A percentile compares a stretch with the other conserved stretches of the same genome.
phyloP scores from a whole-genome alignment of 2,888 invertebrate genomes.

The Mongoloraphidia duomilia region DNA sequence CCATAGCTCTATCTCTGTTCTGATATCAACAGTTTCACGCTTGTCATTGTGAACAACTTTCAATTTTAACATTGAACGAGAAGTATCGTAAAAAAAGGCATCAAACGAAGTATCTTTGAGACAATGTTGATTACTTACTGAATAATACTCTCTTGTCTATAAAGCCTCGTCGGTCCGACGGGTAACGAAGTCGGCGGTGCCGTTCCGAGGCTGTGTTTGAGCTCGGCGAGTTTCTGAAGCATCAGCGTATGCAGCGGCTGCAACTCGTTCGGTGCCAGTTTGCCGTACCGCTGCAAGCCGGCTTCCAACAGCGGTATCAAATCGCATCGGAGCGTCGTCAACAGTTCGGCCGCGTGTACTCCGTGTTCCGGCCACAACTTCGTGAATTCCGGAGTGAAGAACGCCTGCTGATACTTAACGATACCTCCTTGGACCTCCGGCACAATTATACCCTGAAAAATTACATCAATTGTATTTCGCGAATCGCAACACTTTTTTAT shows the following conservation, averaged over 20 bases:
- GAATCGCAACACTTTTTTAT: no score
- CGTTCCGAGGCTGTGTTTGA: conserved; percentile 62
- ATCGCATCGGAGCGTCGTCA: conserved; percentile 1
- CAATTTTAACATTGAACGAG: no score
- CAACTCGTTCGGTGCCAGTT: conserved; percentile 74
- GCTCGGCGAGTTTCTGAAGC: conserved; percentile 72
- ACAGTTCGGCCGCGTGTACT: conserved; percentile 31
- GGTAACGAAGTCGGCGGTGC: conserved; percentile 32
- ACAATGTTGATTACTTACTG: conserved; percentile 39
- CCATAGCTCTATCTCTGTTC: no score
- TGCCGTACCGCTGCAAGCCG: conserved; percentile 70
- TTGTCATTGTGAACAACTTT: no score
- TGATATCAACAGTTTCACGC: no score
- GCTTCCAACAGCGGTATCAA: conserved; percentile 47
- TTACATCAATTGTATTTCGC: no score
- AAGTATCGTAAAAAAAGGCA: no score
- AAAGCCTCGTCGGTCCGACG: conserved; percentile 34
- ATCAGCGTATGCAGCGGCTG: conserved; percentile 82
- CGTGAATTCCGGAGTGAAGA: conserved; percentile 69
- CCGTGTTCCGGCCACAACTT: conserved; percentile 42
- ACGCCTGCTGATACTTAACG: conserved; percentile 89
- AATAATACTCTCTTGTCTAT: conserved; percentile 67
- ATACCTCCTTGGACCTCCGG: conserved; percentile 94
- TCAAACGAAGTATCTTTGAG: no score
- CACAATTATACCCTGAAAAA: conserved; percentile 66